phyloP scores from a whole-genome alignment of 2,797 vertebrate genomes.

The Cetoscarus ocellatus region DNA sequence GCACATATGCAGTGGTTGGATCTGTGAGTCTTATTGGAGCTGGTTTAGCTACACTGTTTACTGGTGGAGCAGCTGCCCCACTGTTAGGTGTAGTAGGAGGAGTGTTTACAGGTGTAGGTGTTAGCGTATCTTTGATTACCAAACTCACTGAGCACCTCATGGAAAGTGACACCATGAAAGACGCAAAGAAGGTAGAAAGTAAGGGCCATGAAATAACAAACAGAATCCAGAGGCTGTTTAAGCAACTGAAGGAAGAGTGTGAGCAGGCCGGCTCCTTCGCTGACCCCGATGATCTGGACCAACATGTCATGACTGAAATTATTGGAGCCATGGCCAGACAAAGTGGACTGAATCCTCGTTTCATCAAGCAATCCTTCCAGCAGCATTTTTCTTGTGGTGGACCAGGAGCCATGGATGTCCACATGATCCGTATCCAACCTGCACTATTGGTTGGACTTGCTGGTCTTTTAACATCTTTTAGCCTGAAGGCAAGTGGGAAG shows the following conservation, averaged over 20 bases:
- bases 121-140: background rate
- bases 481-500: rapidly evolving
- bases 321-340: background rate
- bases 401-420: no score
- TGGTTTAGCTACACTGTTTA: background rate
- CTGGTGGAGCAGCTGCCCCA: constrained; percentile 1
- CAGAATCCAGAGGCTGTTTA: background rate
- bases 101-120: background rate
- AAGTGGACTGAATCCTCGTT: background rate
- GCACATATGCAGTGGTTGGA: background rate
- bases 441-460: background rate
- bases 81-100: background rate
- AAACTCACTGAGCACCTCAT: background rate
- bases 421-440: no score
- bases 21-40: background rate
- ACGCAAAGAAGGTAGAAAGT: background rate
- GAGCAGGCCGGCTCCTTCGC: rapidly evolving
- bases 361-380: background rate
- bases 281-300: constrained; percentile 1
- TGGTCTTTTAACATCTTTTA: background rate
- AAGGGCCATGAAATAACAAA: background rate
- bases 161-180: background rate
- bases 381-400: no score
- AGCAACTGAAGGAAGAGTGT: background rate
- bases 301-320: background rate